Percentiles rank a stretch among this genome's conserved stretches.
phyloP scores from a whole-genome alignment of 2,888 invertebrate genomes.

The Drosophila monieri region DNA sequence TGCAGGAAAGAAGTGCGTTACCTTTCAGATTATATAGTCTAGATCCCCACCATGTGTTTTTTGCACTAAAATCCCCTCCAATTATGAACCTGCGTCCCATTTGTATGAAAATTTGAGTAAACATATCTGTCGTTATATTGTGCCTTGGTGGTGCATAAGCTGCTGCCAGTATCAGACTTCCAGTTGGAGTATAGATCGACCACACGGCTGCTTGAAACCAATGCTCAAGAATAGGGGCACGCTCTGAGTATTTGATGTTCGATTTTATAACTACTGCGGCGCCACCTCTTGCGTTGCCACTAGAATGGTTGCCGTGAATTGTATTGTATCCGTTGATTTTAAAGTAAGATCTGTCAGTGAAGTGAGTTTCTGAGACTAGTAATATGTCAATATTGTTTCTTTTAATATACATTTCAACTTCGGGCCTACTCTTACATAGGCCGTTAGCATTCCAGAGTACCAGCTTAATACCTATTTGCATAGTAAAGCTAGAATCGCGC shows the following conservation, averaged over 20 bases:
- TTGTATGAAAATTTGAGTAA: background rate
- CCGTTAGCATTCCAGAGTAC: slow-evolving; percentile 17
- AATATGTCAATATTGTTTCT: background rate
- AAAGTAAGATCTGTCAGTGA: slow-evolving; percentile 15
- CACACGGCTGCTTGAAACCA: slow-evolving; percentile 1
- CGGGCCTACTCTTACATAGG: slow-evolving; percentile 1
- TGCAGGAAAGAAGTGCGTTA: background rate
- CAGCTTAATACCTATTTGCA: background rate
- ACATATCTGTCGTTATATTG: too few relatives aligned
- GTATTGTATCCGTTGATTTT: slow-evolving; percentile 6
- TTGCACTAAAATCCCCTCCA: slow-evolving; percentile 6
- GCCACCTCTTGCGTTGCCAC: background rate
- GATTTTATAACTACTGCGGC: background rate
- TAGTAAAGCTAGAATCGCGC: slow-evolving; percentile 7
- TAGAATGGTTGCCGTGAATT: slow-evolving; percentile 1
- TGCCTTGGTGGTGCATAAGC: too few relatives aligned
- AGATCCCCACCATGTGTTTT: background rate
- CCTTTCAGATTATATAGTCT: slow-evolving; percentile 4
- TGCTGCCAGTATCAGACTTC: background rate
- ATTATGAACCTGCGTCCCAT: slow-evolving; percentile 6
- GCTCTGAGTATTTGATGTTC: slow-evolving; percentile 1
- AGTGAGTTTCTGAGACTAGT: slow-evolving; percentile 7
- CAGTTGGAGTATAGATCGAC: slow-evolving; percentile 2
- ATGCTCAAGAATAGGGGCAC: background rate
- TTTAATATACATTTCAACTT: slow-evolving; percentile 1